phyloP scores from a whole-genome alignment of 2,888 invertebrate genomes.

The Leptopilina myrica region DNA sequence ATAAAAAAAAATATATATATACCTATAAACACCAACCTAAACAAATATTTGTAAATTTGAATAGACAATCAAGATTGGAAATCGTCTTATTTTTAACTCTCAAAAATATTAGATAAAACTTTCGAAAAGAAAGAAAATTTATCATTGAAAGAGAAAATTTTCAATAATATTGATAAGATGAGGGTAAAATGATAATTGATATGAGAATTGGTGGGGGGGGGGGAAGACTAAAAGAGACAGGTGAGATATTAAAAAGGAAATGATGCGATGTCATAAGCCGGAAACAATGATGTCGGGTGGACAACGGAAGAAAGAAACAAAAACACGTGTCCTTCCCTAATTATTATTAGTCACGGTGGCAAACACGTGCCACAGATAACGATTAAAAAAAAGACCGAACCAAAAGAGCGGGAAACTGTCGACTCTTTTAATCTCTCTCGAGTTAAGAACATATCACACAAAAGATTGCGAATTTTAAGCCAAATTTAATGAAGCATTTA shows the following conservation, averaged over 20 bases:
- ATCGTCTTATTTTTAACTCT: no score
- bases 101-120: no score
- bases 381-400: neutral
- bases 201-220: neutral
- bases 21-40: neutral
- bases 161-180: no score
- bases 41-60: neutral
- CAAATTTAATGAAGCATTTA: neutral
- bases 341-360: constrained; percentile 23
- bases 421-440: constrained; percentile 4
- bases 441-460: neutral
- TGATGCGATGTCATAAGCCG: constrained; percentile 21
- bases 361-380: constrained; percentile 26
- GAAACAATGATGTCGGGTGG: constrained; percentile 12
- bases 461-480: neutral
- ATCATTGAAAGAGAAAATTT: no score
- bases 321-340: constrained; percentile 32
- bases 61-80: neutral
- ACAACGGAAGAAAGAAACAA: neutral
- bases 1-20: neutral
- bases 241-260: constrained; percentile 25
- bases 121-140: no score
- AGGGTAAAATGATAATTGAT: no score
- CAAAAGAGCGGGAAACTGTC: neutral
- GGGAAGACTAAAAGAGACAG: neutral